phyloP scores from a whole-genome alignment of 2,888 invertebrate species.

The Drosophila buzzatii region DNA sequence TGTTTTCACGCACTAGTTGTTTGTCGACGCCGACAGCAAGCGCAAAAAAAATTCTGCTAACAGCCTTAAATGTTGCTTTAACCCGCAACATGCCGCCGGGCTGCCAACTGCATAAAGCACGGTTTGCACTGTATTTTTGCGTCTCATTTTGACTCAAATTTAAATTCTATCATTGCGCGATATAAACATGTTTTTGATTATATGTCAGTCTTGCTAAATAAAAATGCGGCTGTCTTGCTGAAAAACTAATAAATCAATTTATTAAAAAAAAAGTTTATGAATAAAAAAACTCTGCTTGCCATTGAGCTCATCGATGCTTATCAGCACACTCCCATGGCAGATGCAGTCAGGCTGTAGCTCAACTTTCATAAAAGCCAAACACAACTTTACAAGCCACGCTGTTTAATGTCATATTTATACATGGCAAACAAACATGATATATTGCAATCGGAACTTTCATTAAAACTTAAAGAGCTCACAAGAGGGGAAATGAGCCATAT shows the following conservation, averaged over 20 bases:
- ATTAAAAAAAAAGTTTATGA: background rate
- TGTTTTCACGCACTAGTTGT: conserved; percentile 53
- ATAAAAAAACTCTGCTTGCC: background rate
- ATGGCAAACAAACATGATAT: background rate
- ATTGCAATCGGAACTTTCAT: background rate
- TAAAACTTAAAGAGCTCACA: background rate
- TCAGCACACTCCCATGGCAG: background rate
- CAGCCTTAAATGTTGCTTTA: conserved; percentile 61
- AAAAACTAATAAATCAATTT: background rate
- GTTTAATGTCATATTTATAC: background rate
- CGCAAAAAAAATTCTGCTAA: conserved; percentile 31
- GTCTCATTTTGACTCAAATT: background rate
- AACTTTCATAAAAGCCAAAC: background rate
- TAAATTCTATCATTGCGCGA: background rate
- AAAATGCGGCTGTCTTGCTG: background rate
- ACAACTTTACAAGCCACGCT: background rate
- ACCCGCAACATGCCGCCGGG: conserved; percentile 40
- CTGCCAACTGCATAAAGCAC: conserved; percentile 29
- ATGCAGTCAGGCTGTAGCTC: background rate
- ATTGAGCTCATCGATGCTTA: conserved; percentile 1
- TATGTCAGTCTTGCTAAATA: background rate
- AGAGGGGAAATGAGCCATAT: no score
- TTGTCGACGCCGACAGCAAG: conserved; percentile 32
- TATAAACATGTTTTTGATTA: conserved; percentile 7
- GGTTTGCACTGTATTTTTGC: background rate